Base-by-base conservation (phyloP, 2,888 invertebrate species). In the Cryptocheilus praepositus region DNA sequence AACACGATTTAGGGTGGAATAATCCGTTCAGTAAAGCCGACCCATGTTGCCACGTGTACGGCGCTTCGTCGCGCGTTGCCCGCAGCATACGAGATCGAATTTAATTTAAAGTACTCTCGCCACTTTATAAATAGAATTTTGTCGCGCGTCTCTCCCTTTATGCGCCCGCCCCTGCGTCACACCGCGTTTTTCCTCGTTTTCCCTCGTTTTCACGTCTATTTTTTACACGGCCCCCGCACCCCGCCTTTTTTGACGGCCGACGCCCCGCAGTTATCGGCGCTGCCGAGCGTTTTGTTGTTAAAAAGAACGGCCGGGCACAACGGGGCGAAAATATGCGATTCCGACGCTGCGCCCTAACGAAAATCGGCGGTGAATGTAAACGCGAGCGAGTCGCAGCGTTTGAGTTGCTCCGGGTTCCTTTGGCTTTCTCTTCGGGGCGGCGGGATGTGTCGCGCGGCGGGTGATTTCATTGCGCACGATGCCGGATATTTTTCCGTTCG, bases 1-100 rank as follows among this genome's bases (percentile, higher is more conserved):
- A 79, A 79, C 79, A 79, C 79, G 79, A 79, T 77, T 79, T 79
- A 79, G 79, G 79, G 79, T 79, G 79, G 79, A 79, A 79, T 79
- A 79, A 79, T 79, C 79, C 79, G 74, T 79, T 76, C 73, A 73
- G 78, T 63, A 79, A 78, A 78, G 79, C 55, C 61, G 55, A 18
- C 43, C 64, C 66, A 60, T 46, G 68, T 66, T 67, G 78, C 76
- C 78, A 73, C 78, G 71, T 67, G 78, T 64, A 65, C 53, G 36
- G 28, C 45, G n/a, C 57, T 18, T 2, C 49, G 49, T 21, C 64
- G 59, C 22, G 36, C 22, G 51, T 65, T 57, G 45, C 49, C 49
- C 49, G 49, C 49, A 49, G 62, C 49, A 71, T 58, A 43, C 61
- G 67, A 60, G 67, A 73, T 78, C 67, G 74, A 73, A 78, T 78